Evolutionary conservation across 1,140 invertebrate species (phyloP), one percentile per base, ranked within the genome.

Genomic region (Nephila pilipes): DNA sequence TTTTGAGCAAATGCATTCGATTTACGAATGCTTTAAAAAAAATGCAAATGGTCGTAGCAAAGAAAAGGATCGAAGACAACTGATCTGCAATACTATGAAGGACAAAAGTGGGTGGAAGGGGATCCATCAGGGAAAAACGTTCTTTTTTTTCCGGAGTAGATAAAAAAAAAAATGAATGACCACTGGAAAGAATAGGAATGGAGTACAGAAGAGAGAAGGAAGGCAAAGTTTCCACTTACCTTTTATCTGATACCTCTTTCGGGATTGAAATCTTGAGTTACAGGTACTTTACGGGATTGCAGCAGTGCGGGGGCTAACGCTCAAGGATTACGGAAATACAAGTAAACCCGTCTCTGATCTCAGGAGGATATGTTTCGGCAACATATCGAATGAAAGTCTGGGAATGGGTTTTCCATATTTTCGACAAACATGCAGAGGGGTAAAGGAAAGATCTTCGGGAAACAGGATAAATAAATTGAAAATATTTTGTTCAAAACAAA

Each of bases 221-320:
- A 36, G 29, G 55, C 18, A 85, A 85, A 85, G 60, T 69, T 88
- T 88, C 87, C 22, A 46, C 63, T 88, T 88, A 54, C 87, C 60
- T 69, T 88, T 38, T 55, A 88, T 88, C 85, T 63, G 65, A 69
- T 69, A 75, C 60, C 87, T 69, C 85, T 88, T 88, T 25, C 3
- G 63, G 63, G 87, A 69, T 75, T 88, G 63, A 22, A 88, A 88
- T 88, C 87, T 88, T 69, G 32, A 55, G 87, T 88, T 88, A 88
- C 87, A 88, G 87, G 87, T 88, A 88, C 87, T 88, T 88, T 75
- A 85, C 25, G 83, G 57, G 83, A 81, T 81, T 81, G 80, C 14
- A 63, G 55, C 25, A 63, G 14, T 60, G 80, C 22, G 25, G 54
- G 46, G 22, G 46, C 80, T 54, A 46, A 81, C 36, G 36, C 12